phyloP scores from a whole-genome alignment of 2,113 vertebrate species.

The Sprattus sprattus region DNA sequence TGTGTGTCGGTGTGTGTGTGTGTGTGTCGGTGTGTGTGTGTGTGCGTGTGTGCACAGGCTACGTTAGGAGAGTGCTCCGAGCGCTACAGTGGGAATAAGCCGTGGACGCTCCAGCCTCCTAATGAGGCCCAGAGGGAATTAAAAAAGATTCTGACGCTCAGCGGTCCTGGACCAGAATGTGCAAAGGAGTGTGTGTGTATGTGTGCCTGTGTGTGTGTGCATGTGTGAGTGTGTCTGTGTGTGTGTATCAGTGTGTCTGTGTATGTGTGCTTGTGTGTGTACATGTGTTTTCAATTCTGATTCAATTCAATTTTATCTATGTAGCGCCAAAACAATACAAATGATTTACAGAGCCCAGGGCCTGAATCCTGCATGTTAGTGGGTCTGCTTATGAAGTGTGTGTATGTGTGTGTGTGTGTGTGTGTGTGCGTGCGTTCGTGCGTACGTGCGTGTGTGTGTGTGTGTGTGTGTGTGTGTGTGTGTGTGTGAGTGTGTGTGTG shows the following conservation, averaged over 20 bases:
- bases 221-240: neutral
- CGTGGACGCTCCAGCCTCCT: slow-evolving; percentile 12
- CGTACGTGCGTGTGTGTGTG: neutral
- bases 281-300: too few species aligned
- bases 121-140: slow-evolving; percentile 25
- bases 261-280: neutral
- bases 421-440: neutral
- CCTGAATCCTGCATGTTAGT: too few species aligned
- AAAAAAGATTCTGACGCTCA: neutral
- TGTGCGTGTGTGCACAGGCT: too few species aligned
- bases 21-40: too few species aligned
- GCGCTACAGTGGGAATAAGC: neutral
- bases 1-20: too few species aligned
- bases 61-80: neutral
- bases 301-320: too few species aligned
- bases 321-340: too few species aligned
- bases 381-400: neutral
- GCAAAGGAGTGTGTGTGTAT: neutral
- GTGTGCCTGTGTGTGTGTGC: neutral
- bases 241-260: neutral
- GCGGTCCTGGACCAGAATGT: neutral
- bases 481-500: neutral
- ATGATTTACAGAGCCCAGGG: too few species aligned
- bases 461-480: neutral
- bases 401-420: neutral